phyloP scores from a whole-genome alignment of 2,113 vertebrate species.

The Chelonoidis abingdonii region DNA sequence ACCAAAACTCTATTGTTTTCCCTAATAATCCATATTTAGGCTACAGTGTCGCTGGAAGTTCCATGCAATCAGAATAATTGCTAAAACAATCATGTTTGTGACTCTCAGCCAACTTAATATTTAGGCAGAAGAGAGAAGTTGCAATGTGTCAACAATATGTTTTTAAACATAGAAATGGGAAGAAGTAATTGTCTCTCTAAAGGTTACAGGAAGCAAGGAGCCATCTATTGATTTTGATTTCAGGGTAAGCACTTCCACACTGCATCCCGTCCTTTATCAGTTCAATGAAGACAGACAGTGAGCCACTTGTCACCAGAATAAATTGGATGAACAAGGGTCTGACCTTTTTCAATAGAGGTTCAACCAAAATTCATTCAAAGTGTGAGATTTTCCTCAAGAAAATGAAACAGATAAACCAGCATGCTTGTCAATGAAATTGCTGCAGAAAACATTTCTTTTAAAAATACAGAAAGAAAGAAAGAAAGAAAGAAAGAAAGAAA shows the following conservation, averaged over 20 bases:
- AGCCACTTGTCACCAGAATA: not conserved
- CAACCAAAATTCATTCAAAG: not conserved
- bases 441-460: not conserved
- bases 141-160: not conserved
- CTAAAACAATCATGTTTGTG: not conserved
- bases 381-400: not conserved
- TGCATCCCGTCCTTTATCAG: constrained; percentile 58
- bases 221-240: not conserved
- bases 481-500: not conserved
- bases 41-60: not conserved
- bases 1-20: not conserved
- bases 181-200: not conserved
- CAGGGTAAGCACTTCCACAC: not conserved
- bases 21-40: not conserved
- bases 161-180: not conserved
- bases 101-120: not conserved
- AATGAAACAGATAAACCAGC: not conserved
- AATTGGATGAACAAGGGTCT: not conserved
- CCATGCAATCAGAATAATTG: not conserved
- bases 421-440: not conserved
- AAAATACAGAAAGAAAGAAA: not conserved
- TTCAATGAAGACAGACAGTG: constrained; percentile 72
- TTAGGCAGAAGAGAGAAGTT: not conserved
- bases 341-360: not conserved
- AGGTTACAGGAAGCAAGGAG: not conserved